phyloP scores from a whole-genome alignment of 2,797 vertebrate species.

The Enteromius trimaculatus region DNA sequence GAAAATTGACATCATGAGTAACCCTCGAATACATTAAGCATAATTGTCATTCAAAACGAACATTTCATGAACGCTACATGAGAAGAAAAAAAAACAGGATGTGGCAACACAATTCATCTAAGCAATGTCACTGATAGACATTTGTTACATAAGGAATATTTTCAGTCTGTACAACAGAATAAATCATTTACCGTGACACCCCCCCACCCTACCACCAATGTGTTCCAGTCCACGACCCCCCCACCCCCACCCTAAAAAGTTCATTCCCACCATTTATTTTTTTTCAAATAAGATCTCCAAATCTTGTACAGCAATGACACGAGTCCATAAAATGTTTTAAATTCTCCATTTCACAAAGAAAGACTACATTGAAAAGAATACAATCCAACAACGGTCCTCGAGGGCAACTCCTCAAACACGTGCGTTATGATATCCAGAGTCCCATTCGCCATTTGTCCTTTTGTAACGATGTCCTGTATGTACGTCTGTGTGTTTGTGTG shows the following conservation, averaged over 20 bases:
- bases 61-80: slow-evolving; percentile 46
- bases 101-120: slow-evolving; percentile 77
- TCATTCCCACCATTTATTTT: slow-evolving; percentile 38
- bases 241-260: slow-evolving; percentile 43
- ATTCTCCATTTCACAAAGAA: slow-evolving; percentile 70
- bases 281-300: slow-evolving; percentile 59
- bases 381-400: slow-evolving; percentile 70
- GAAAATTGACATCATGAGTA: slow-evolving; percentile 52
- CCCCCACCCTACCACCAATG: slow-evolving; percentile 33
- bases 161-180: slow-evolving; percentile 80
- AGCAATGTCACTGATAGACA: slow-evolving; percentile 74
- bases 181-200: slow-evolving; percentile 69
- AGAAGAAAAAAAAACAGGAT: slow-evolving; percentile 68
- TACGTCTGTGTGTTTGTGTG: slow-evolving; percentile 29
- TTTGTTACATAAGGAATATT: slow-evolving; percentile 71
- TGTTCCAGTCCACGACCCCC: slow-evolving; percentile 32
- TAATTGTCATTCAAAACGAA: slow-evolving; percentile 52
- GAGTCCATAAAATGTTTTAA: slow-evolving; percentile 64
- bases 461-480: slow-evolving; percentile 66
- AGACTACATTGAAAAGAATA: slow-evolving; percentile 71
- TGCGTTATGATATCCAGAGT: slow-evolving; percentile 34
- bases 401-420: slow-evolving; percentile 52
- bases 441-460: slow-evolving; percentile 53
- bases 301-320: slow-evolving; percentile 65
- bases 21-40: slow-evolving; percentile 51